Percentiles rank a stretch among this genome's conserved stretches.
Evolutionary conservation across 2,888 invertebrate genomes (phyloP).

Genomic region (Alloscopus bannaensis): DNA sequence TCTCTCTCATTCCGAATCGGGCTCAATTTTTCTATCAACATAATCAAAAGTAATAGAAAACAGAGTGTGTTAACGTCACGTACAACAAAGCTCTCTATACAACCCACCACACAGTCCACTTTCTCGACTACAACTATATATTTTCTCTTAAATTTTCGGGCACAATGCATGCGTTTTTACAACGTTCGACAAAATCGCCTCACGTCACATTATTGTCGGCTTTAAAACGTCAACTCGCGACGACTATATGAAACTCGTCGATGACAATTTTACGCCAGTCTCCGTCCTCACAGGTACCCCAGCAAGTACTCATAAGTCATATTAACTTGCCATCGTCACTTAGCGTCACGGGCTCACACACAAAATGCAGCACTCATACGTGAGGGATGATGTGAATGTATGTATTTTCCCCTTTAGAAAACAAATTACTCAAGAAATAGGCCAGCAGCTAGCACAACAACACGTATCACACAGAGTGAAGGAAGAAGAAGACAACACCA

Average conservation of each 20-base stretch:
- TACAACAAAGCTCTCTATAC: conserved; percentile 12
- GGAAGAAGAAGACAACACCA: not conserved
- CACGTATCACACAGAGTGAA: not conserved
- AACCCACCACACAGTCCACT: not conserved
- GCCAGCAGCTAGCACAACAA: conserved; percentile 30
- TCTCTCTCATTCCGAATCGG: conserved; percentile 63
- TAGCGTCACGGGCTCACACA: too few species aligned
- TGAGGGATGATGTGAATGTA: too few species aligned
- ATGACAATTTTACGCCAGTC: not conserved
- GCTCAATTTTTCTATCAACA: conserved; percentile 72
- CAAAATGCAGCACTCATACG: not conserved
- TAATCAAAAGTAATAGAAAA: conserved; percentile 35
- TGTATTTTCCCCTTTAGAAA: conserved; percentile 22
- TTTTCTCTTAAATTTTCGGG: conserved; percentile 4
- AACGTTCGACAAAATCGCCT: too few species aligned
- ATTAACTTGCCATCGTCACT: too few species aligned
- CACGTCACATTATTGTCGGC: not conserved
- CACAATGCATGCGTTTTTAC: too few species aligned
- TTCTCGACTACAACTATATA: not conserved
- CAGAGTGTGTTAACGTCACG: not conserved
- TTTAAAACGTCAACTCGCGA: not conserved
- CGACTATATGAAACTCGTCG: not conserved
- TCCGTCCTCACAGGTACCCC: conserved; percentile 6
- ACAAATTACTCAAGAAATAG: conserved; percentile 38
- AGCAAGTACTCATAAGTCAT: too few species aligned